Conservation (phyloP, 2,888 invertebrate genomes). For the Nemurella pictetii region DNA sequence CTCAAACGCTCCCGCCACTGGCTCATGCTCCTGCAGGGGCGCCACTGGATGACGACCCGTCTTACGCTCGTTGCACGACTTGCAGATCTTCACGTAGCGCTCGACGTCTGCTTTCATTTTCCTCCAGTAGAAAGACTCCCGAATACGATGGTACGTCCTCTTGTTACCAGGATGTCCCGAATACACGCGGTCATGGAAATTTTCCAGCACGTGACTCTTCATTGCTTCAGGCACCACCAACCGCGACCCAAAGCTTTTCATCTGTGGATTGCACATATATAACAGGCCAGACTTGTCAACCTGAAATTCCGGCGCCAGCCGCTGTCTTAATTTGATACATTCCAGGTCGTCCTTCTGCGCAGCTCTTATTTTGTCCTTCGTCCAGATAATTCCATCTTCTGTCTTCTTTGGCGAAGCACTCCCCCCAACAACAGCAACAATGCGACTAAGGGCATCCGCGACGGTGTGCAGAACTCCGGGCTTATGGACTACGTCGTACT, state of each 20-base stretch:
- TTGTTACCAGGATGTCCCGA: background rate
- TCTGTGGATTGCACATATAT: background rate
- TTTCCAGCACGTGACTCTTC: background rate
- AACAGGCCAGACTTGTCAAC: background rate
- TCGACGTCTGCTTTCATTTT: background rate
- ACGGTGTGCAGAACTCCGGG: conserved; percentile 7
- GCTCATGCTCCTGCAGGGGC: too few species aligned
- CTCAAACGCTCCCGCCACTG: too few species aligned
- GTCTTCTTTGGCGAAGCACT: background rate
- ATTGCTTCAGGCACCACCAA: background rate
- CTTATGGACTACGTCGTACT: conserved; percentile 30
- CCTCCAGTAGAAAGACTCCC: background rate
- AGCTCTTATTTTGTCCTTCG: background rate
- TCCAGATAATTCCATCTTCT: too few species aligned
- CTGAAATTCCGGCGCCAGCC: background rate
- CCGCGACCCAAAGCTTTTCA: too few species aligned
- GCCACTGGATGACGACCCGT: too few species aligned
- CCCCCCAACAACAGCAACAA: background rate
- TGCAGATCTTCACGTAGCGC: conserved; percentile 1
- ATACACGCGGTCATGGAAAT: background rate
- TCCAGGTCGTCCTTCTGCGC: background rate
- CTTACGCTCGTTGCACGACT: too few species aligned
- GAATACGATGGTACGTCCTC: background rate
- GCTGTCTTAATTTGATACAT: background rate
- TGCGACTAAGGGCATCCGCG: conserved; percentile 20